Evolutionary conservation across 2,888 invertebrate species (phyloP).

Genomic region (Drosophila eohydei): DNA sequence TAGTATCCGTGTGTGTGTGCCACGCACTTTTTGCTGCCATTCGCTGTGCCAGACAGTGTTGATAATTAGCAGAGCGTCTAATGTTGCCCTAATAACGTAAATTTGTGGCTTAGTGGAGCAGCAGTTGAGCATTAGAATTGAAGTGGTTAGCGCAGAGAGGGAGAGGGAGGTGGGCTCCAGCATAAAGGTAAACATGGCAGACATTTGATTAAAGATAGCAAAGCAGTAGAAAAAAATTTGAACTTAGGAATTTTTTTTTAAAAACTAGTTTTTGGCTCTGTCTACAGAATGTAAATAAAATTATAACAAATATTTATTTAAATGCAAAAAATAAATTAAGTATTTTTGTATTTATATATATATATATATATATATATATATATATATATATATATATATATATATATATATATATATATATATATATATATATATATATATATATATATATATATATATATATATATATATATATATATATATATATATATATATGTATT

Average conservation of each 20-base stretch:
- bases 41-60: constrained; percentile 61
- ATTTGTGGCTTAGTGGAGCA: constrained; percentile 67
- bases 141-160: neutral
- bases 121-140: constrained; percentile 12
- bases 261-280: neutral
- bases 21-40: constrained; percentile 24
- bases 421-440: too few relatives aligned
- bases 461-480: too few relatives aligned
- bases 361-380: too few relatives aligned
- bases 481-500: too few relatives aligned
- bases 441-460: too few relatives aligned
- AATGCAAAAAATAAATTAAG: too few relatives aligned
- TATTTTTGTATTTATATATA: too few relatives aligned
- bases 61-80: constrained; percentile 77
- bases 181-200: constrained; percentile 9
- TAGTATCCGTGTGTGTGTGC: constrained; percentile 11
- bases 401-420: too few relatives aligned
- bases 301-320: too few relatives aligned
- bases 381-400: too few relatives aligned
- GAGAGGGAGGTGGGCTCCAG: neutral
- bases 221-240: neutral
- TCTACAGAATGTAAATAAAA: too few relatives aligned
- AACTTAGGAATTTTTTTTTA: neutral
- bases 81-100: constrained; percentile 74
- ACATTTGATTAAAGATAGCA: neutral